phyloP scores from a whole-genome alignment of 1,140 invertebrate species.

The Drosophila obscura region DNA sequence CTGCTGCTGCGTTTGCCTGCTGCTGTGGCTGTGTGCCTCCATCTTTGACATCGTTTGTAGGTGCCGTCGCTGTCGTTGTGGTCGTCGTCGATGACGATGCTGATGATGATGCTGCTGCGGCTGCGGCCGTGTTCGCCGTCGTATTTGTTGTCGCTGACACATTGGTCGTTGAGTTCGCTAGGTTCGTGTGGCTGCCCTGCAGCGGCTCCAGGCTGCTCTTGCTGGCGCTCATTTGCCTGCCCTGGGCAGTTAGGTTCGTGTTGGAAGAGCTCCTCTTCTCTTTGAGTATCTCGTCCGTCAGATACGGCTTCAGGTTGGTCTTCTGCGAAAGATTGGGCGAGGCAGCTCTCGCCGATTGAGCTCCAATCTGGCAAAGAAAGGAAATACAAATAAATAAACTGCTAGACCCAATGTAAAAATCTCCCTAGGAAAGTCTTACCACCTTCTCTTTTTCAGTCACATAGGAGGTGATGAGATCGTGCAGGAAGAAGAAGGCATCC shows the following conservation, averaged over 20 bases:
- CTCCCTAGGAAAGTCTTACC: constrained; percentile 85
- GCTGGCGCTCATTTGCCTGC: constrained; percentile 65
- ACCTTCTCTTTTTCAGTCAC: constrained; percentile 95
- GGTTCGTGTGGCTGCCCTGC: constrained; percentile 68
- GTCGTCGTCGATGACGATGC: constrained; percentile 1
- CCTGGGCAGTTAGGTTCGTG: constrained; percentile 66
- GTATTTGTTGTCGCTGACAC: constrained; percentile 18
- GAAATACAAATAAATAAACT: not conserved
- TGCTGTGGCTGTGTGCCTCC: constrained; percentile 14
- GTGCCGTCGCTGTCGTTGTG: constrained; percentile 22
- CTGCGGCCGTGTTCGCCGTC: constrained; percentile 15
- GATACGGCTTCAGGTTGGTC: constrained; percentile 70
- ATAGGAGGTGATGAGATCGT: constrained; percentile 98
- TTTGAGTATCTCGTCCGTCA: constrained; percentile 75
- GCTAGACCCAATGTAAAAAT: not conserved
- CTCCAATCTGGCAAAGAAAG: constrained; percentile 60
- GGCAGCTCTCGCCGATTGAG: constrained; percentile 71
- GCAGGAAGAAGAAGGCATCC: constrained; percentile 98
- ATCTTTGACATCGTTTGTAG: constrained; percentile 48
- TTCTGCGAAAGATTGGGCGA: constrained; percentile 83
- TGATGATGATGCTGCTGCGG: constrained; percentile 19
- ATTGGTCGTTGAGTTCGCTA: constrained; percentile 43
- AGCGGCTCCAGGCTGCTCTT: constrained; percentile 68
- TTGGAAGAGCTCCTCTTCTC: constrained; percentile 62
- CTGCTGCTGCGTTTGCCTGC: too few relatives aligned